Evolutionary conservation across 1,140 invertebrate species (phyloP).

Genomic region (Drosophila lowei): DNA sequence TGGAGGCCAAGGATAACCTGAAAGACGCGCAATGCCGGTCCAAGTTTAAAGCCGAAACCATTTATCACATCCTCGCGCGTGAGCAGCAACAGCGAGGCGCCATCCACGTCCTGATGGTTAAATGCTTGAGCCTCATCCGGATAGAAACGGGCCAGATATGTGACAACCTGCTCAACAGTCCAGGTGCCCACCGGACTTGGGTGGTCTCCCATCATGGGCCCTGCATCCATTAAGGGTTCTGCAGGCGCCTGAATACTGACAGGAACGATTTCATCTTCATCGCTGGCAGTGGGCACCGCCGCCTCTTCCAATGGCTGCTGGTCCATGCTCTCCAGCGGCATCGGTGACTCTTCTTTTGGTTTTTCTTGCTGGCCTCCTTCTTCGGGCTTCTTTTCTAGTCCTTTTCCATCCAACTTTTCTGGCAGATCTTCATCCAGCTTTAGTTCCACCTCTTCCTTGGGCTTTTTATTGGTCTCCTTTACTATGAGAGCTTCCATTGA

Average conservation of each 20-base stretch:
- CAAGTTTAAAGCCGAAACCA: constrained; percentile 70
- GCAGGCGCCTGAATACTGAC: not conserved
- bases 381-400: too few relatives aligned
- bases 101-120: constrained; percentile 74
- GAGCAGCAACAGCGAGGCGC: constrained; percentile 66
- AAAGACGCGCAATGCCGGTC: constrained; percentile 70
- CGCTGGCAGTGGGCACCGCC: too few relatives aligned
- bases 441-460: not conserved
- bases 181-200: constrained; percentile 21
- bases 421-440: not conserved
- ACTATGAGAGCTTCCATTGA: too few relatives aligned
- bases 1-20: constrained; percentile 66
- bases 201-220: not conserved
- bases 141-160: constrained; percentile 55
- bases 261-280: not conserved
- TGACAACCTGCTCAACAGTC: constrained; percentile 68
- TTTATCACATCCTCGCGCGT: constrained; percentile 71
- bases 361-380: too few relatives aligned
- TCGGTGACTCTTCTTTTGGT: not conserved
- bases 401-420: not conserved
- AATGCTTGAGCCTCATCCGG: constrained; percentile 67
- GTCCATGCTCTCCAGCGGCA: too few relatives aligned
- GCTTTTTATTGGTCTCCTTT: too few relatives aligned
- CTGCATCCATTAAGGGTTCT: not conserved
- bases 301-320: too few relatives aligned